Evolutionary conservation across 2,113 vertebrate genomes (phyloP), one percentile per base, ranked within the genome.

Genomic region (Excalfactoria chinensis): DNA sequence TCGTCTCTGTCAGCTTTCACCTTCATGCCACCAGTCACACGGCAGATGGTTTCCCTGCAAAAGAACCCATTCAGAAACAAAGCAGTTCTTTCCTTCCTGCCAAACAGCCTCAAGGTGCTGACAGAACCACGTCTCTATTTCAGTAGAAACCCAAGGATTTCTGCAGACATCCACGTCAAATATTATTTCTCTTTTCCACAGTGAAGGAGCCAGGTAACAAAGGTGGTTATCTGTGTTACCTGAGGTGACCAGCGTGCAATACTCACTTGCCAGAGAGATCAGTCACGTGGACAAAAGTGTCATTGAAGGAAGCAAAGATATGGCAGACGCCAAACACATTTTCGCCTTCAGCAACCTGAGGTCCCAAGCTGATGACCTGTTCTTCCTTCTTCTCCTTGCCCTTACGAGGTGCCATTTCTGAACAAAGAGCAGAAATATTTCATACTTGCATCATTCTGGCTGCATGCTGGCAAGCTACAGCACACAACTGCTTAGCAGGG

Each of bases 301-400:
- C 99, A 25, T 99, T 99, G 98, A 99, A 99, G 95, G 99, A 99
- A 62, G 99, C 99, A 60, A 99, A 99, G 95, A 99, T 99, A 95
- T 99, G 99, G 92, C 99, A 99, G 34, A 99, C 99, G 0, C 99
- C 99, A 12, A 99, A 99, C 5, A 99, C 99, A 5, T 99, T 99
- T 62, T 99, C 99, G 78, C 99, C 99, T 95, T 99, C 99, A 7
- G 99, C 99, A 67, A 99, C 99, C 96, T 99, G 99, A 40, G 99
- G 99, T 37, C 99, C 99, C 53, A 99, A 92, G 86, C 99, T 99
- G 97, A 99, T 99, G 58, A 99, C 99, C 97, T 99, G 99, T 74
- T 99, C 99, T 94, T 99, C 99, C 98, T 99, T 99, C 99, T 99
- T 99, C 95, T 99, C 99, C 94, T 99, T 99, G 78, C 99, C 99